Conservation (phyloP, 2,113 vertebrate species). For the Lamprotornis superbus region DNA sequence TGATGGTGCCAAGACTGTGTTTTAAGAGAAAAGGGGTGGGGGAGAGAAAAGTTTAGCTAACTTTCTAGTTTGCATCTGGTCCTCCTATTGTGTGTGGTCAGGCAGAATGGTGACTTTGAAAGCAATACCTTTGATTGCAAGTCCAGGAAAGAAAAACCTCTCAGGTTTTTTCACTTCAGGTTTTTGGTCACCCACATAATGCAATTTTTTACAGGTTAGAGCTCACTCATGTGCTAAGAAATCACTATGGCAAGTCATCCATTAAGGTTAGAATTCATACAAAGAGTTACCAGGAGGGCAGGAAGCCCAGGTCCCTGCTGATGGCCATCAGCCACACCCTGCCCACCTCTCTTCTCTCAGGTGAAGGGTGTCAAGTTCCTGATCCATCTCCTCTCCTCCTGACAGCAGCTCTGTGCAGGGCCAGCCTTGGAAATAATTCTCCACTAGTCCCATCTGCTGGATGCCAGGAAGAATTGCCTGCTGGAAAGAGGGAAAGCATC, state of each 20-base stretch:
- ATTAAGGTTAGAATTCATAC: not conserved
- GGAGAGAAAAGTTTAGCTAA: not conserved
- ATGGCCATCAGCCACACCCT: not conserved
- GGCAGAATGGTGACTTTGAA: not conserved
- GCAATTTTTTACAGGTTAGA: not conserved
- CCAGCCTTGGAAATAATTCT: constrained; percentile 64
- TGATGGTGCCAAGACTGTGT: not conserved
- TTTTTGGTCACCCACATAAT: constrained; percentile 6
- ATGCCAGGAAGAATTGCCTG: constrained; percentile 37
- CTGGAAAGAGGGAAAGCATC: not conserved
- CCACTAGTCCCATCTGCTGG: constrained; percentile 78
- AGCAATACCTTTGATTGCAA: not conserved
- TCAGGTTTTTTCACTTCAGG: not conserved
- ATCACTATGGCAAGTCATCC: not conserved
- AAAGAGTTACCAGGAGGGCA: not conserved
- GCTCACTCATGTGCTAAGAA: constrained; percentile 8
- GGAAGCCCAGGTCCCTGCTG: accelerated
- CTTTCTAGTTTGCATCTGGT: not conserved
- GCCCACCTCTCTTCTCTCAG: not conserved
- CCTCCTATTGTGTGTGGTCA: not conserved
- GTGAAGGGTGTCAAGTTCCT: not conserved
- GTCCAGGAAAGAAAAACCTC: not conserved
- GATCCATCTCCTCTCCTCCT: not conserved
- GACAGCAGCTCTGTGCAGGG: not conserved
- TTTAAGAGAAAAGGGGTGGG: not conserved